A percentile compares a stretch with the other conserved stretches of the same genome.
These are phyloP conservation scores for Silurus asotus DNA, from an alignment of 2,113 vertebrate genomes.

Conservation along the genomic window DNA sequence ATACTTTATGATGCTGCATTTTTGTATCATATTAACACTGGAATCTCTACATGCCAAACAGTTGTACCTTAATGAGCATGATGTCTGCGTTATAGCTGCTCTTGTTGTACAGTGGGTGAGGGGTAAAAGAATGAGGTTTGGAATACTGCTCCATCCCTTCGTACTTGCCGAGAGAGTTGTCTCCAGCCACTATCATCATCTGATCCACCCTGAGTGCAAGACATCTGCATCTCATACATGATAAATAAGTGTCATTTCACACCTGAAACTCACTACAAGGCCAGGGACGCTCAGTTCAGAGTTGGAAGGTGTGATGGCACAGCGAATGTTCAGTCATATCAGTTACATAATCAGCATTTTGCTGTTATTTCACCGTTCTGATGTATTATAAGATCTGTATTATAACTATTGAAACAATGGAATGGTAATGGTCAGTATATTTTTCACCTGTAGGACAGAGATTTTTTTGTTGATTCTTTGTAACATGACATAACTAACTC, in stretches of 20 bases:
- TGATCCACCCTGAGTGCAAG: constrained; percentile 61
- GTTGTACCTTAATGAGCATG: constrained; percentile 78
- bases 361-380: not conserved
- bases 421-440: not conserved
- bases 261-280: not conserved
- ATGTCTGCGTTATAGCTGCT: constrained; percentile 75
- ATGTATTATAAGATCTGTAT: not conserved
- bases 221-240: constrained; percentile 19
- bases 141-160: constrained; percentile 77
- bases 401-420: not conserved
- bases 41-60: not conserved
- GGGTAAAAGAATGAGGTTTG: constrained; percentile 65
- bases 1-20: not conserved
- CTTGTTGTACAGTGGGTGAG: constrained; percentile 73
- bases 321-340: not conserved
- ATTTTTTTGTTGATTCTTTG: not conserved
- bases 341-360: not conserved
- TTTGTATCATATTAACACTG: not conserved
- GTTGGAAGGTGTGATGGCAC: not conserved
- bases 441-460: not conserved
- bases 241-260: constrained; percentile 22
- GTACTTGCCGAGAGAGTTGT: constrained; percentile 66
- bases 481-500: not conserved
- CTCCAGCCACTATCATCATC: constrained; percentile 75
- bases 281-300: not conserved